A percentile compares a stretch with the other conserved stretches of the same genome.
phyloP scores from a whole-genome alignment of 35 echinoderm and acorn worm species.

The Hemicentrotus pulcherrimus region DNA sequence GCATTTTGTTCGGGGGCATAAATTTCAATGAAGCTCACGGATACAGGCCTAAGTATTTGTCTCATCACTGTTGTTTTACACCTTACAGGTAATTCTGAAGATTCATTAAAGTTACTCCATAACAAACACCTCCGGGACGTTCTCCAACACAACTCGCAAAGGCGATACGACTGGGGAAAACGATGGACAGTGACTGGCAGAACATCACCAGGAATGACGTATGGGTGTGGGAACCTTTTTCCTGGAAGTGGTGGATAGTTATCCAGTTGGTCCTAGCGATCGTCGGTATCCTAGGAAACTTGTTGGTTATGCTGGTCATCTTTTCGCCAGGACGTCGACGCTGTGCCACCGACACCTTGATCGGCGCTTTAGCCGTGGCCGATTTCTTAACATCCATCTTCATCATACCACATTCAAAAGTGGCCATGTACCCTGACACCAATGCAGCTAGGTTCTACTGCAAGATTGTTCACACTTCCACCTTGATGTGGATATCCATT shows the following conservation, averaged over 20 bases:
- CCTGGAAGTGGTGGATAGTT: conserved; percentile 60
- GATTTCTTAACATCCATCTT: conserved; percentile 69
- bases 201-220: neutral
- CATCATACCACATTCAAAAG: conserved; percentile 58
- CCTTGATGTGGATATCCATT: conserved; percentile 74
- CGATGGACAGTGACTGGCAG: neutral
- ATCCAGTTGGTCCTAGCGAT: conserved; percentile 65
- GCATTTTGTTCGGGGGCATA: too few species aligned
- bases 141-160: neutral
- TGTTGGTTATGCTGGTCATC: conserved; percentile 69
- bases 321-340: conserved; percentile 52
- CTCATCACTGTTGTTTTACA: neutral
- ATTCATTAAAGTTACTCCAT: neutral
- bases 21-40: too few species aligned
- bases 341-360: conserved; percentile 61
- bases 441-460: conserved; percentile 57
- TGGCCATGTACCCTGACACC: neutral
- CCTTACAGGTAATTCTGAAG: neutral
- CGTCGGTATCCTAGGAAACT: conserved; percentile 79
- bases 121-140: neutral
- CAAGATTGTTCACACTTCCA: conserved; percentile 44
- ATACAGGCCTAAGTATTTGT: too few species aligned
- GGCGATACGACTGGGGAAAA: neutral
- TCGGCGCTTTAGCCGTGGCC: conserved; percentile 63
- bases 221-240: neutral